A percentile compares a stretch with the other conserved stretches of the same genome.
Evolutionary conservation across 1,140 invertebrate species (phyloP).

Genomic region (Drosophila ercepeae): DNA sequence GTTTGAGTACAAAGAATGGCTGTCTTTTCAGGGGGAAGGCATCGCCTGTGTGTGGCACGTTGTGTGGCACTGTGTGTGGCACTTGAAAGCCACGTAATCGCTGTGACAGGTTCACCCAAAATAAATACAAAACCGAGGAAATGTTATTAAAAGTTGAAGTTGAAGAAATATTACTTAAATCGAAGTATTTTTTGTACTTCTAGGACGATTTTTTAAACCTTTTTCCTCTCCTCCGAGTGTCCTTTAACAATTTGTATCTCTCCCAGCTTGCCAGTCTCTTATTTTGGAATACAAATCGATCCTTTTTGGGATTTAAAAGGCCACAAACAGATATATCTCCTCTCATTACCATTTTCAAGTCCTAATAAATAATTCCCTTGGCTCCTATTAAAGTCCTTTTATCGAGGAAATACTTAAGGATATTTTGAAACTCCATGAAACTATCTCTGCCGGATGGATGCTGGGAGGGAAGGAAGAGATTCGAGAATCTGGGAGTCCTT

Average conservation of each 20-base stretch:
- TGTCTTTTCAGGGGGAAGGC: no score
- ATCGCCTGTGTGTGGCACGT: neutral
- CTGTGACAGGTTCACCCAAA: conserved; percentile 12
- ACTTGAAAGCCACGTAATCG: conserved; percentile 27
- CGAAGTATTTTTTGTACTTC: conserved; percentile 2
- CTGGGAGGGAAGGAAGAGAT: no score
- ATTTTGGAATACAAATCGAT: neutral
- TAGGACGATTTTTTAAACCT: no score
- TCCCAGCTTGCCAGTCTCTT: neutral
- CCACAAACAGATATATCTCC: no score
- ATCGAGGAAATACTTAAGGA: neutral
- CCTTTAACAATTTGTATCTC: neutral
- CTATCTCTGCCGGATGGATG: no score
- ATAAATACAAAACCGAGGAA: neutral
- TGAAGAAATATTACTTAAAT: conserved; percentile 1
- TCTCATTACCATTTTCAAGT: neutral
- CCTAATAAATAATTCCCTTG: neutral
- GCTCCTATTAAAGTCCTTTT: neutral
- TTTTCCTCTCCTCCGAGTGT: no score
- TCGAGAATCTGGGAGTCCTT: neutral
- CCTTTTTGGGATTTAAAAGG: neutral
- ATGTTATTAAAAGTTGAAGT: neutral
- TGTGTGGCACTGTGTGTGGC: neutral
- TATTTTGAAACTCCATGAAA: no score
- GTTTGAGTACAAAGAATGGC: conserved; percentile 24